Evolutionary conservation across 2,888 invertebrate genomes (phyloP), one percentile per base, ranked within the genome.

Genomic region (Minunthozetes semirufus): DNA sequence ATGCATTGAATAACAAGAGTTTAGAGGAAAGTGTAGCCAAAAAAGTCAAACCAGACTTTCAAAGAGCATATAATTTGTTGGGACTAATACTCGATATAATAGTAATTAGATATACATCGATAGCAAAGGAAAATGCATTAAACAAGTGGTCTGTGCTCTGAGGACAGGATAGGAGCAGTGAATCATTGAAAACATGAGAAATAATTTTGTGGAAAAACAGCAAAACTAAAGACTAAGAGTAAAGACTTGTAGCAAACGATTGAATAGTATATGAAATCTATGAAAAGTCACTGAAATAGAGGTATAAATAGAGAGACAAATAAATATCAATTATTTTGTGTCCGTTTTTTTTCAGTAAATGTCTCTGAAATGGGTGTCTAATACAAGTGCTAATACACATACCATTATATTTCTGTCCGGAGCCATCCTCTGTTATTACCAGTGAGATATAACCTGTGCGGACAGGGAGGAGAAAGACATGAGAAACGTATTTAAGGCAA

Each of bases 351-450:
- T 19, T 48, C 6, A 5, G n/a, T n/a, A 38, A 71, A 38, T 48
- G 48, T 4, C 56, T 22, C 25, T 56, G 25, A 50, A 50, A 19
- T 19, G n/a, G 4, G 19, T n/a, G 19, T 6, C n/a, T 19, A 50
- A 19, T 50, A 50, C 19, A n/a, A 71, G 25, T 46, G 50, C 48
- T 71, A 50, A 50, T 48, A 71, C 38, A 50, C 63, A 56, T 19
- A 75, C 75, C 66, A 59, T 76, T 76, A 70, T 72, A 76, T 68
- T 76, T 76, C 19, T 75, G 72, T 59, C 75, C 71, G 22, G 29
- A 63, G 46, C 72, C 61, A 25, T 75, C 75, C 27, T 75, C 75
- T 15, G 75, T 59, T 13, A 75, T 72, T 42, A 75, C 71, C 56
- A 75, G 22, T 25, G 75, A 75, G n/a, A 75, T 72, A 61, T 72